Evolutionary conservation across 2,888 invertebrate genomes (phyloP).

Genomic region (Stenoptilia bipunctidactyla): DNA sequence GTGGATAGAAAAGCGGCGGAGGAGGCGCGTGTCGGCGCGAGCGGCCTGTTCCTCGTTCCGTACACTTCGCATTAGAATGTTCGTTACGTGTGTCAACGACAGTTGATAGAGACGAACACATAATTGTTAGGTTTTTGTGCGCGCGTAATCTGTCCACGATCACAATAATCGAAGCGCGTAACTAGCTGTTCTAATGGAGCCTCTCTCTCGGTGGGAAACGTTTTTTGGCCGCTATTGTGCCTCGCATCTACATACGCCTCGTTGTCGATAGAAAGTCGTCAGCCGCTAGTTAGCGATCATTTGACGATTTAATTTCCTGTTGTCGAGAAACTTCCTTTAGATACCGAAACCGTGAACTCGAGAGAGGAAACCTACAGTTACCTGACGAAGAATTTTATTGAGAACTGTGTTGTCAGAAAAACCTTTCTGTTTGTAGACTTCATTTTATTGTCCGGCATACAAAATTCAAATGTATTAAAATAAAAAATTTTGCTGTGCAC

Average conservation of each 20-base stretch:
- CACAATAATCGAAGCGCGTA: neutral
- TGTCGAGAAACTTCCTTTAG: too few species aligned
- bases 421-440: too few species aligned
- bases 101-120: neutral
- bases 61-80: neutral
- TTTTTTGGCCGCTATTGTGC: neutral
- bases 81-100: neutral
- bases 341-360: too few species aligned
- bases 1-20: too few species aligned
- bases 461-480: too few species aligned
- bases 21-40: too few species aligned
- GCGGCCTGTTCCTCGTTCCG: neutral
- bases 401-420: too few species aligned
- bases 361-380: too few species aligned
- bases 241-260: neutral
- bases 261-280: neutral
- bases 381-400: too few species aligned
- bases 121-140: neutral
- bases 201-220: neutral
- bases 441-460: too few species aligned
- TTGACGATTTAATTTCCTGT: neutral
- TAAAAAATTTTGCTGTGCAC: too few species aligned
- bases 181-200: neutral
- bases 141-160: neutral
- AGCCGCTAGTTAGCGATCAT: neutral